These are phyloP conservation scores for Dryas iulia DNA, from an alignment of 1,140 invertebrate genomes.

Conservation along the genomic window DNA sequence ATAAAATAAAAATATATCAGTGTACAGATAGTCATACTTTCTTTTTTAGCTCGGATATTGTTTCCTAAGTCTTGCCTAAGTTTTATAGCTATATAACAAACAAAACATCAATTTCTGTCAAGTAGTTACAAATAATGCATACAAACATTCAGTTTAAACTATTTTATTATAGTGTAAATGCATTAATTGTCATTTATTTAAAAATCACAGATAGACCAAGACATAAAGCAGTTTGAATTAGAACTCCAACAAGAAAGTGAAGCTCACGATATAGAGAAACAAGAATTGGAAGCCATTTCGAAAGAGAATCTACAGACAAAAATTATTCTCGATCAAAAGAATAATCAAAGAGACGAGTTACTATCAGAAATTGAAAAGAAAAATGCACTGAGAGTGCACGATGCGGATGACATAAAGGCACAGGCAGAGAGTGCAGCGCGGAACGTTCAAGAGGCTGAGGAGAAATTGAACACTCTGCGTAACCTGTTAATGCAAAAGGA, in stretches of 20 bases:
- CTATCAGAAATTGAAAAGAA: conserved; percentile 59
- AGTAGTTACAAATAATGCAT: no score
- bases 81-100: no score
- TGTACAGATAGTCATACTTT: no score
- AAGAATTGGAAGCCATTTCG: conserved; percentile 46
- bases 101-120: no score
- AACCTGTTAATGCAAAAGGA: conserved; percentile 60
- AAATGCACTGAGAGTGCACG: conserved; percentile 56
- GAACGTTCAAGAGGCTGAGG: conserved; percentile 57
- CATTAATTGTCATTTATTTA: no score
- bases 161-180: no score
- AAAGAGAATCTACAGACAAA: conserved; percentile 54
- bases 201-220: conserved; percentile 49
- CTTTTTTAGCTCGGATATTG: no score
- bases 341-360: conserved; percentile 47
- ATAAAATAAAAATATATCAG: no score
- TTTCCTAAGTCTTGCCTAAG: no score
- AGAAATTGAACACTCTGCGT: conserved; percentile 46
- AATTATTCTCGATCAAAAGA: conserved; percentile 57
- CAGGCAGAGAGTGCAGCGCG: conserved; percentile 51
- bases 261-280: conserved; percentile 41
- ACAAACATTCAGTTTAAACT: no score
- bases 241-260: conserved; percentile 60
- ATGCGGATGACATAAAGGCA: conserved; percentile 62
- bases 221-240: conserved; percentile 57